Base-by-base conservation (phyloP, 2,113 vertebrate species). In the Mustela nigripes region DNA sequence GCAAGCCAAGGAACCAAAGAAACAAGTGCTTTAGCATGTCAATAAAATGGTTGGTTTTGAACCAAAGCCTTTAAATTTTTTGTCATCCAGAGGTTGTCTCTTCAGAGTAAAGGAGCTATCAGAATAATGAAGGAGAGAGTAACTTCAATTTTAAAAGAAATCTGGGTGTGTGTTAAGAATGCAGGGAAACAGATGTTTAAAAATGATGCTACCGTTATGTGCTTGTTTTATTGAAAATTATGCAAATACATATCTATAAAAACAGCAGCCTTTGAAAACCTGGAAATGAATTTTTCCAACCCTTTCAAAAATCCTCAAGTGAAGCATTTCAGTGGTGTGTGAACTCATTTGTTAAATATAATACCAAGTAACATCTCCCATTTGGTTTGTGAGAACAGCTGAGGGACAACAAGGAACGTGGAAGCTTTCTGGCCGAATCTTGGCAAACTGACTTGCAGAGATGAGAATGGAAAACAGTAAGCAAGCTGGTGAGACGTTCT, bases 221-320 rank as follows among this genome's bases (percentile, higher is more conserved):
- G 93, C 93, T 84, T 81, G 74, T 94, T 97, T 97, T 93, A 97
- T 56, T 95, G 95, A 97, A 95, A 95, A 97, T 95, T 97, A 97
- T 92, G 93, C 95, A 98, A 95, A 98, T 95, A 78, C 71, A n/a
- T 83, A 97, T 31, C 94, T 94, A 85, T 94, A 94, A 80, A 97
- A 96, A 93, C 12, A 88, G 85, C 22, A 93, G 88, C 56, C 81
- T 96, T 95, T 80, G 78, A 88, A 94, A 95, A 95, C 22, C 21
- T 91, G 74, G 91, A 94, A 92, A 91, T 82, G 45, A 31, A 89
- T 84, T 96, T 96, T 87, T 84, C 56, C 58, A 97, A 90, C 69
- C 91, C 80, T 62, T 48, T 97, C 90, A 63, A 71, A 89, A 93
- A 76, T 93, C 33, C 96, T 89, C 50, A 71, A 92, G 74, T 48